A percentile compares a stretch with the other conserved stretches of the same genome.
phyloP scores from a whole-genome alignment of 2,888 invertebrate genomes.

The Ochropacha duplaris region DNA sequence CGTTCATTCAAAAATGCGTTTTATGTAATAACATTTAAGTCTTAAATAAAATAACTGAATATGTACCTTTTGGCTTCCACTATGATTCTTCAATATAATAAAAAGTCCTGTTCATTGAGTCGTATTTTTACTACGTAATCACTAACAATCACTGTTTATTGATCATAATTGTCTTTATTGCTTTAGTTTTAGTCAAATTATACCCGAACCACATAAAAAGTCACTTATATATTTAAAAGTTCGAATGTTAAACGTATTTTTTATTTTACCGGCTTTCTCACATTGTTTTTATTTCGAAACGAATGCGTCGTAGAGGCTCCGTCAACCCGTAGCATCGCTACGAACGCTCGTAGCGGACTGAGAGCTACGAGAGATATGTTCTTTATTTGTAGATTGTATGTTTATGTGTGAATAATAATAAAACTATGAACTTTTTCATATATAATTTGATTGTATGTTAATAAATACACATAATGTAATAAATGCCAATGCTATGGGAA shows the following conservation, averaged over 20 bases:
- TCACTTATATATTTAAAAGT: constrained; percentile 5
- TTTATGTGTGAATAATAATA: too few relatives aligned
- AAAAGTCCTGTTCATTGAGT: background rate
- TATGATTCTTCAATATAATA: background rate
- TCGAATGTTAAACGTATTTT: constrained; percentile 25
- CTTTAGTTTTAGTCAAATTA: background rate
- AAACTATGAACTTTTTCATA: background rate
- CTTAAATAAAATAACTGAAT: background rate
- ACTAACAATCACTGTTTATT: constrained; percentile 3
- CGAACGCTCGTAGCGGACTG: constrained; percentile 58
- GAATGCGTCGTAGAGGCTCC: constrained; percentile 33
- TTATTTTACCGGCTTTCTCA: constrained; percentile 32
- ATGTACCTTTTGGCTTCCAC: background rate
- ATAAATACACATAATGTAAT: background rate
- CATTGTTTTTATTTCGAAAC: constrained; percentile 22
- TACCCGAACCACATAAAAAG: constrained; percentile 14
- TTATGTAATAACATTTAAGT: background rate
- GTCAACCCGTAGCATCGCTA: constrained; percentile 47
- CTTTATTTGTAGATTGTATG: constrained; percentile 1
- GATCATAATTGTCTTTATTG: background rate
- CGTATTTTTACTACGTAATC: background rate
- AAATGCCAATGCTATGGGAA: background rate
- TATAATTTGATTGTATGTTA: background rate
- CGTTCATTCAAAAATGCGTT: background rate
- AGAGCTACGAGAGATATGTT: constrained; percentile 19